Conservation (phyloP, 2,113 vertebrate genomes). For the Indicator indicator region DNA sequence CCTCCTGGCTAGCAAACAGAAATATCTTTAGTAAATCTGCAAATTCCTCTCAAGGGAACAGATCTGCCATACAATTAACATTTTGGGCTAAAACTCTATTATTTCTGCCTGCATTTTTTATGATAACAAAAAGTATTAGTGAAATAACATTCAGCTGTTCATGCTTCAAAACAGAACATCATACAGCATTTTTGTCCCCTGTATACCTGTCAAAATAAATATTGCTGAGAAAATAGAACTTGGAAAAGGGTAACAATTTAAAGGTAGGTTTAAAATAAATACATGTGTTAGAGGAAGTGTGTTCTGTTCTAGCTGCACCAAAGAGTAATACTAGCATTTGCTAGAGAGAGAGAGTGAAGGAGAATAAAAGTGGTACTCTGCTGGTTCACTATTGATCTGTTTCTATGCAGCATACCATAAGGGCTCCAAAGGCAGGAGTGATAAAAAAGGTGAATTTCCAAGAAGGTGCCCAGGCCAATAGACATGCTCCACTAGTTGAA, state of each 20-base stretch:
- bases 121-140: neutral
- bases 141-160: neutral
- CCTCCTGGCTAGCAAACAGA: neutral
- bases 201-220: neutral
- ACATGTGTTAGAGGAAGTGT: neutral
- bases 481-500: slow-evolving; percentile 86
- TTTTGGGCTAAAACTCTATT: neutral
- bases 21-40: slow-evolving; percentile 7
- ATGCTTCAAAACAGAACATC: neutral
- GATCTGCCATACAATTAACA: neutral
- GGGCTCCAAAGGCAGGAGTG: slow-evolving; percentile 87
- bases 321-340: neutral
- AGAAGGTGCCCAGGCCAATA: slow-evolving; percentile 90
- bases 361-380: neutral
- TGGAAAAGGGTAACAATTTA: neutral
- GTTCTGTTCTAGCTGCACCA: neutral
- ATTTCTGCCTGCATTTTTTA: neutral
- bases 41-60: neutral
- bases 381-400: neutral
- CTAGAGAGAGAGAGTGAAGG: neutral
- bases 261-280: neutral
- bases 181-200: neutral
- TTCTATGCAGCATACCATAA: slow-evolving; percentile 88
- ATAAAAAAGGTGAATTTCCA: slow-evolving; percentile 90
- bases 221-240: neutral